A percentile compares a stretch with the other conserved stretches of the same genome.
Conservation (phyloP, 2,797 vertebrate genomes). For the Gymnoscopelus microlampas region DNA sequence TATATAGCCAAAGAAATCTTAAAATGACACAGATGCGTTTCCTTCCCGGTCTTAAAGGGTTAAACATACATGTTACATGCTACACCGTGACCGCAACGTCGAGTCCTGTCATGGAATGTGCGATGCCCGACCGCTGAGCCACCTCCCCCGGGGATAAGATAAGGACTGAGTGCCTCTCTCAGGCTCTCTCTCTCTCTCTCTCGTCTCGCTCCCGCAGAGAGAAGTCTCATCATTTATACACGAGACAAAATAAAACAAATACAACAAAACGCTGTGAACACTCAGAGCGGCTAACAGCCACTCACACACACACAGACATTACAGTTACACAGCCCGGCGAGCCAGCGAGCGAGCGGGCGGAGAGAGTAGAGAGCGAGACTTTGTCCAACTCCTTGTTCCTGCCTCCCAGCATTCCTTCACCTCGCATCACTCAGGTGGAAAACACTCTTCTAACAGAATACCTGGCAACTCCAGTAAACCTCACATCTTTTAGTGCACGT, state of each 20-base stretch:
- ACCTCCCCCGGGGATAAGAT: conserved; percentile 34
- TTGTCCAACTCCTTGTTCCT: conserved; percentile 60
- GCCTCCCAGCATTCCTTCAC: conserved; percentile 59
- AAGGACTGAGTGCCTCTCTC: conserved; percentile 66
- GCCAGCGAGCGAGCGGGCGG: conserved; percentile 8
- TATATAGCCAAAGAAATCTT: no score
- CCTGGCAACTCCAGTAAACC: neutral
- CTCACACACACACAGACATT: conserved; percentile 28
- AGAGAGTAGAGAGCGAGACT: conserved; percentile 29
- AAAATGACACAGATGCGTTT: no score
- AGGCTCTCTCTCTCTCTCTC: conserved; percentile 35
- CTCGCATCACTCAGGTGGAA: conserved; percentile 63
- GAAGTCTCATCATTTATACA: conserved; percentile 76
- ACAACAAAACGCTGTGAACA: conserved; percentile 68
- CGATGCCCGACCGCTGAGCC: conserved; percentile 57
- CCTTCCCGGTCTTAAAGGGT: no score
- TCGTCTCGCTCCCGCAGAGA: conserved; percentile 18
- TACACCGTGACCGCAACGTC: no score
- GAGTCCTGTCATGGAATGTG: conserved; percentile 19
- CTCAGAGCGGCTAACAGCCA: conserved; percentile 44
- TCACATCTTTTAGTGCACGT: neutral
- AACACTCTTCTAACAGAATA: conserved; percentile 51
- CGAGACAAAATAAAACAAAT: conserved; percentile 79
- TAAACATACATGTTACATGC: no score
- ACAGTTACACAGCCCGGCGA: conserved; percentile 24